These are phyloP conservation scores for Salvelinus sp. DNA, from an alignment of 2,113 vertebrate species.

Conservation along the genomic window DNA sequence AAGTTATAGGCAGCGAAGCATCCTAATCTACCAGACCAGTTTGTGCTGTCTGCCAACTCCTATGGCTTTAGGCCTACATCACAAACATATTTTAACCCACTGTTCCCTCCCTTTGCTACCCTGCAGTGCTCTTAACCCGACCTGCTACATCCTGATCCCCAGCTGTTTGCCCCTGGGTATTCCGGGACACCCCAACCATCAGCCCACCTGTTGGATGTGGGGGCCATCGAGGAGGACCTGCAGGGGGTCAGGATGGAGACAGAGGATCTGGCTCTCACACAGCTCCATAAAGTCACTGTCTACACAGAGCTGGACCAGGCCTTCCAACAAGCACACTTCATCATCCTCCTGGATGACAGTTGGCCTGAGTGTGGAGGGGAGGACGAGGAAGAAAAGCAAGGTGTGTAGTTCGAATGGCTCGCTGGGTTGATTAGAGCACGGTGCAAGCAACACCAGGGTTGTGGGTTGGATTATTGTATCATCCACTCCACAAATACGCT, in stretches of 20 bases:
- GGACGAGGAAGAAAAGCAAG: conserved; percentile 22
- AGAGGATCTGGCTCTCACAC: conserved; percentile 74
- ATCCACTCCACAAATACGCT: too few relatives aligned
- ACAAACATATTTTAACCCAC: neutral
- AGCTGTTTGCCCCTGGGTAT: conserved; percentile 75
- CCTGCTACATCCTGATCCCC: conserved; percentile 78
- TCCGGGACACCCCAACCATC: conserved; percentile 70
- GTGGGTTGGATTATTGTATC: too few relatives aligned
- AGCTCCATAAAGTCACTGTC: conserved; percentile 60
- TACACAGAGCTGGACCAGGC: conserved; percentile 46
- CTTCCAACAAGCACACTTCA: conserved; percentile 78
- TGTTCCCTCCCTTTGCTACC: conserved; percentile 1
- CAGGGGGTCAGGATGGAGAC: conserved; percentile 67
- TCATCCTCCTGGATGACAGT: conserved; percentile 84
- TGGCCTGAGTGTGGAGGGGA: conserved; percentile 17
- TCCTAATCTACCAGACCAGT: neutral
- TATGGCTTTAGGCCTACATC: neutral
- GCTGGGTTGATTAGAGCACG: neutral
- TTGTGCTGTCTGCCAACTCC: neutral
- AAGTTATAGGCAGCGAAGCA: neutral
- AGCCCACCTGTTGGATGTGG: conserved; percentile 79
- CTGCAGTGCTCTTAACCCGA: conserved; percentile 76
- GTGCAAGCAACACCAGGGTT: too few relatives aligned
- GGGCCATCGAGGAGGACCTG: conserved; percentile 58
- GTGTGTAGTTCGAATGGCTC: too few relatives aligned